Percentiles rank a stretch among this genome's conserved stretches.
phyloP scores from a whole-genome alignment of 2,113 vertebrate species.

The Ochotona princeps region DNA sequence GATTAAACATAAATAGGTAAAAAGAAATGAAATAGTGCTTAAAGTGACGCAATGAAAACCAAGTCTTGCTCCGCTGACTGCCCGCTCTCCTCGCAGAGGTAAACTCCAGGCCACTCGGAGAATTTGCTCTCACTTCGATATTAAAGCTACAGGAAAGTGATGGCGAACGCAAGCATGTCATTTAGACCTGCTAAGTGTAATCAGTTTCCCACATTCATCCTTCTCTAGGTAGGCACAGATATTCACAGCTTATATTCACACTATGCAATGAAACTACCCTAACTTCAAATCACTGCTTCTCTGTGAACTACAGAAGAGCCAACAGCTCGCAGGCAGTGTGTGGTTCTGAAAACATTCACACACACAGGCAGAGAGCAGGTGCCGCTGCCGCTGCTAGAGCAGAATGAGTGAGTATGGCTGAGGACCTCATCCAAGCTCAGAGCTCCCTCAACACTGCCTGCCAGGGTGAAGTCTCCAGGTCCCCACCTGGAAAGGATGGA shows the following conservation, averaged over 20 bases:
- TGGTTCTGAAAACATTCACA: background rate
- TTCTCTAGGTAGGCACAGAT: rapidly evolving
- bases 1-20: background rate
- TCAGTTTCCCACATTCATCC: background rate
- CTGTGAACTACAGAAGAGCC: background rate
- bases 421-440: background rate
- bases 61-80: too few species aligned
- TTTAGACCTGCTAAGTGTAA: background rate
- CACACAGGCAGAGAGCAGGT: background rate
- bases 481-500: background rate
- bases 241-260: background rate
- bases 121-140: background rate
- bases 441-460: background rate
- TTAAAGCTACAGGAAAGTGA: background rate
- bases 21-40: background rate
- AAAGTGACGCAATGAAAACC: background rate
- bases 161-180: background rate
- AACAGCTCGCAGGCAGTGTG: background rate
- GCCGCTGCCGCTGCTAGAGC: background rate
- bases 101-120: background rate
- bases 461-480: background rate
- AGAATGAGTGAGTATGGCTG: background rate
- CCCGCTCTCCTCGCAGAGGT: background rate
- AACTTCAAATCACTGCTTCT: background rate
- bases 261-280: background rate